Evolutionary conservation across 2,888 invertebrate genomes (phyloP).

Genomic region (Tillus elongatus): DNA sequence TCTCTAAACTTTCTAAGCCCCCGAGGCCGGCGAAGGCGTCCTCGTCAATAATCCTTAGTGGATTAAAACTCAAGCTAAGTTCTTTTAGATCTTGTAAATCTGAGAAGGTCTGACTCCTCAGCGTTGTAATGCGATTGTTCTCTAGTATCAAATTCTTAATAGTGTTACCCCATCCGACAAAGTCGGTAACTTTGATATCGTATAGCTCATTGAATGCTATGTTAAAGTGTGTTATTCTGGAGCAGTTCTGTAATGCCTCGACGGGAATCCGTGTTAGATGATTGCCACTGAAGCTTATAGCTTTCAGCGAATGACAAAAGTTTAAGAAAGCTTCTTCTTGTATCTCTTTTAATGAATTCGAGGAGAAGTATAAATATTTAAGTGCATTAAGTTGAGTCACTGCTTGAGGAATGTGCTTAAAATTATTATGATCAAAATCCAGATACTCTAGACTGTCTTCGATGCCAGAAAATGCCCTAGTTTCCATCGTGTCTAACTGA

Average conservation of each 20-base stretch:
- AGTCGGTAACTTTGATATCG: constrained; percentile 67
- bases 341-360: constrained; percentile 61
- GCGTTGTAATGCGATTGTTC: constrained; percentile 73
- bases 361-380: constrained; percentile 73
- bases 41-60: constrained; percentile 70
- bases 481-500: constrained; percentile 58
- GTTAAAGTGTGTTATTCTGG: constrained; percentile 74
- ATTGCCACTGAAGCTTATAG: constrained; percentile 74
- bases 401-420: constrained; percentile 61
- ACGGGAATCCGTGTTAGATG: constrained; percentile 65
- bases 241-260: constrained; percentile 59
- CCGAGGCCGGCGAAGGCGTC: constrained; percentile 72
- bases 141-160: constrained; percentile 72
- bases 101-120: constrained; percentile 62
- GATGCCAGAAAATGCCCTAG: constrained; percentile 63
- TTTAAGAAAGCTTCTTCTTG: constrained; percentile 53
- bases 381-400: constrained; percentile 58
- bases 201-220: constrained; percentile 80
- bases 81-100: constrained; percentile 71
- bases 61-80: constrained; percentile 85
- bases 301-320: constrained; percentile 57
- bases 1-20: constrained; percentile 70
- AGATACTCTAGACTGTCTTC: constrained; percentile 69
- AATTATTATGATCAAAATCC: constrained; percentile 72
- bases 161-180: constrained; percentile 67